Conservation (phyloP, 2,113 vertebrate genomes). For the Ia io region DNA sequence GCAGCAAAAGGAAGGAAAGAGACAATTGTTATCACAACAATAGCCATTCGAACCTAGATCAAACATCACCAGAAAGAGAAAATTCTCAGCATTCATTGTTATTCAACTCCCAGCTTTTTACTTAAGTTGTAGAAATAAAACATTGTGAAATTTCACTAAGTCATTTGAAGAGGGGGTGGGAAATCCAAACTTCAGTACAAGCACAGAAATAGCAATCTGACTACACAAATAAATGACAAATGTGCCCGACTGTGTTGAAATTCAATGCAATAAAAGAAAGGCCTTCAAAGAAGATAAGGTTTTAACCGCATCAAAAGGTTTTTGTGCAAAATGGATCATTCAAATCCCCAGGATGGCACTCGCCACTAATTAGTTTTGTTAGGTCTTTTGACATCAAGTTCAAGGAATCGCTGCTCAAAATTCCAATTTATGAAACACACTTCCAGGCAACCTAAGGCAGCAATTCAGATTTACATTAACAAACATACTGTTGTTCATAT, state of each 20-base stretch:
- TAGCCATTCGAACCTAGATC: slow-evolving; percentile 59
- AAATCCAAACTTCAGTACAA: not conserved
- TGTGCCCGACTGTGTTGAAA: slow-evolving; percentile 38
- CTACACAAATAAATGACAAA: slow-evolving; percentile 21
- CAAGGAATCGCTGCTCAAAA: slow-evolving; percentile 57
- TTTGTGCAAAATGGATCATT: slow-evolving; percentile 30
- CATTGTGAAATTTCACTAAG: slow-evolving; percentile 43
- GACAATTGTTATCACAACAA: slow-evolving; percentile 81
- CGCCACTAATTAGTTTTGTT: slow-evolving; percentile 67
- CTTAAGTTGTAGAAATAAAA: slow-evolving; percentile 66
- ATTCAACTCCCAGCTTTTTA: slow-evolving; percentile 43
- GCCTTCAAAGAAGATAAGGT: slow-evolving; percentile 38
- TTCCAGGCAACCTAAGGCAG: slow-evolving; percentile 38
- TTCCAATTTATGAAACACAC: slow-evolving; percentile 52
- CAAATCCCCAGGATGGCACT: slow-evolving; percentile 49
- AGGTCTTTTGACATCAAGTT: slow-evolving; percentile 66
- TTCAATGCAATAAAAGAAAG: slow-evolving; percentile 22
- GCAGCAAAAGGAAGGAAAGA: slow-evolving; percentile 85
- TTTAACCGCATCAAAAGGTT: slow-evolving; percentile 43
- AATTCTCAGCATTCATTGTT: slow-evolving; percentile 24
- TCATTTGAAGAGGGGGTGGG: not conserved
- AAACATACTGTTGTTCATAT: not conserved
- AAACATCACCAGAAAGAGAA: slow-evolving; percentile 44
- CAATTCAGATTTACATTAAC: slow-evolving; percentile 25
- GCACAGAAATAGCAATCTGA: slow-evolving; percentile 43